phyloP scores from a whole-genome alignment of 2,888 invertebrate species.

The Clitarchus hookeri region DNA sequence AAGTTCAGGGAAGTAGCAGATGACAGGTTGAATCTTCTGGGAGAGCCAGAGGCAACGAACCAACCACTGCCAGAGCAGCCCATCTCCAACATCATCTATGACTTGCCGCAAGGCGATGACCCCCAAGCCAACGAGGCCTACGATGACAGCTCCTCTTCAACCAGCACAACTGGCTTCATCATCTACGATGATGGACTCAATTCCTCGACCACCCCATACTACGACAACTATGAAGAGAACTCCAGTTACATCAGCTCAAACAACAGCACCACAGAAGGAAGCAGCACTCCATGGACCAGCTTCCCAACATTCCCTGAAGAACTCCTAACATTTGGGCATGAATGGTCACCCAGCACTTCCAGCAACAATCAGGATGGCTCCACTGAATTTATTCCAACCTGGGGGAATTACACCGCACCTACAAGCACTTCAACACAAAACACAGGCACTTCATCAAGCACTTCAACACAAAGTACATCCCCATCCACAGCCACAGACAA shows the following conservation, averaged over 20 bases:
- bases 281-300: not conserved
- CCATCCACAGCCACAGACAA: too few relatives aligned
- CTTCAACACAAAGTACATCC: too few relatives aligned
- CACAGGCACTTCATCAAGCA: too few relatives aligned
- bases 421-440: too few relatives aligned
- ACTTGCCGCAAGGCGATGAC: not conserved
- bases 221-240: not conserved
- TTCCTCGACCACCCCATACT: not conserved
- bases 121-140: not conserved
- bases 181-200: not conserved
- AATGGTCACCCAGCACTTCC: not conserved
- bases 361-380: not conserved
- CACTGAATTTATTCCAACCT: not conserved
- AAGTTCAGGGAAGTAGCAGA: not conserved
- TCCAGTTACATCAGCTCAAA: too few relatives aligned
- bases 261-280: too few relatives aligned
- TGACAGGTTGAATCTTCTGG: not conserved
- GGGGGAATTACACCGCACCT: too few relatives aligned
- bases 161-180: not conserved
- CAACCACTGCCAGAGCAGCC: not conserved
- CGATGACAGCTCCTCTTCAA: not conserved
- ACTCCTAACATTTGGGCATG: not conserved
- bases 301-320: not conserved
- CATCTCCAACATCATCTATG: not conserved
- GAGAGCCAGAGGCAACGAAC: not conserved